Conservation (phyloP, 2,113 vertebrate species). For the Orthochromis malagaraziensis region DNA sequence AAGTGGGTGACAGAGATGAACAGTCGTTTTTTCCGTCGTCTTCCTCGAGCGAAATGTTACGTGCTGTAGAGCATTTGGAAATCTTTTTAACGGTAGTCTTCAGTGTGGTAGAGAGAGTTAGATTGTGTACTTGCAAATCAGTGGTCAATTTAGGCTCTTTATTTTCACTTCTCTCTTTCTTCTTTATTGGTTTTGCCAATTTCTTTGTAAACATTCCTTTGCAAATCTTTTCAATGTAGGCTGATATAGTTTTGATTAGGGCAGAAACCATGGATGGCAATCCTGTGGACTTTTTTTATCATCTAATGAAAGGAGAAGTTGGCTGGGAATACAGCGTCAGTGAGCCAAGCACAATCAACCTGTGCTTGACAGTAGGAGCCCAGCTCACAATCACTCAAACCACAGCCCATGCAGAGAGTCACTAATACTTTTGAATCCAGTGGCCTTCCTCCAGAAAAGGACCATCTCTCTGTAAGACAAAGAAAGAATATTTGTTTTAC, state of each 20-base stretch:
- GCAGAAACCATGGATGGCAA: constrained; percentile 91
- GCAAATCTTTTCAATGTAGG: constrained; percentile 90
- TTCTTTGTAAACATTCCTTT: constrained; percentile 99
- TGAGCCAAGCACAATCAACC: constrained; percentile 20
- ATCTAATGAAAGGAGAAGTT: constrained; percentile 45
- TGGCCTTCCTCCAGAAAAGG: constrained; percentile 57
- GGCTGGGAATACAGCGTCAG: constrained; percentile 38
- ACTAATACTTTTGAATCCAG: constrained; percentile 47
- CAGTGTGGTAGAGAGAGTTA: constrained; percentile 83
- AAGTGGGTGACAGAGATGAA: constrained; percentile 93
- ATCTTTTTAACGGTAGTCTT: constrained; percentile 93
- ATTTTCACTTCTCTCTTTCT: constrained; percentile 83
- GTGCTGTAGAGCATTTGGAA: constrained; percentile 86
- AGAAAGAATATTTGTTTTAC: constrained; percentile 25
- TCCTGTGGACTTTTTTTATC: constrained; percentile 57
- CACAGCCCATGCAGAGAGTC: neutral
- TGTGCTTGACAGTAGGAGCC: constrained; percentile 7
- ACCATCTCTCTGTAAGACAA: constrained; percentile 66
- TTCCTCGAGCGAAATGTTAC: constrained; percentile 83
- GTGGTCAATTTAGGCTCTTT: constrained; percentile 79
- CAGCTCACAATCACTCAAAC: constrained; percentile 9
- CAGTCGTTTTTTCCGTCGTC: constrained; percentile 80
- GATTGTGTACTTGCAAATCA: constrained; percentile 76
- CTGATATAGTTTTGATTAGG: constrained; percentile 84
- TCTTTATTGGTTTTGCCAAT: constrained; percentile 88